A percentile compares a stretch with the other conserved stretches of the same genome.
Evolutionary conservation across 2,113 vertebrate genomes (phyloP).

Genomic region (Himantopus leucocephalus): DNA sequence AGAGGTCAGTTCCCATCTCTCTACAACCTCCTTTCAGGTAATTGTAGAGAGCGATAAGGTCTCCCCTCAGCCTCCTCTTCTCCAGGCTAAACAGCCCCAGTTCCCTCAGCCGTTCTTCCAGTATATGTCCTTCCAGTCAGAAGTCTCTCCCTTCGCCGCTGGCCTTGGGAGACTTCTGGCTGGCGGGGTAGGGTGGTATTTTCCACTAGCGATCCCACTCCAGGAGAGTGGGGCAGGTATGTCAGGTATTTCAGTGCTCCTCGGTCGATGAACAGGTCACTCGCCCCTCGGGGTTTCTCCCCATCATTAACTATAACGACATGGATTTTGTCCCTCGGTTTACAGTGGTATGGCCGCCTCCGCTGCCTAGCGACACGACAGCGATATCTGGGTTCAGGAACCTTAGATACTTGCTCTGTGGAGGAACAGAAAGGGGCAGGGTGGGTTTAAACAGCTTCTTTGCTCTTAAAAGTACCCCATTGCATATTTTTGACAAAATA

Average conservation of each 20-base stretch:
- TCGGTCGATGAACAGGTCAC: background rate
- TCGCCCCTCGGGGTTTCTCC: background rate
- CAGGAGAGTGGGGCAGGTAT: background rate
- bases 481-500: background rate
- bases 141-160: too few species aligned
- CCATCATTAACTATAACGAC: background rate
- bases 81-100: too few species aligned
- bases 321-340: background rate
- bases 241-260: background rate
- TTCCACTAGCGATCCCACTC: background rate
- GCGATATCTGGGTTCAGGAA: background rate
- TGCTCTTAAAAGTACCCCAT: background rate
- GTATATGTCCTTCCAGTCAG: background rate
- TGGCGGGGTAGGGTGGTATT: background rate
- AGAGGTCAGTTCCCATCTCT: too few species aligned
- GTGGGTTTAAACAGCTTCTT: background rate
- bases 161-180: background rate
- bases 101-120: too few species aligned
- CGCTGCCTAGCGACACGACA: background rate
- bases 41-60: too few species aligned
- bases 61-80: too few species aligned
- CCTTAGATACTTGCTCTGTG: background rate
- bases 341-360: accelerated
- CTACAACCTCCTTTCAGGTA: too few species aligned
- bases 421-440: background rate